phyloP scores from a whole-genome alignment of 1,140 invertebrate genomes.

The Saxidomus purpurata region DNA sequence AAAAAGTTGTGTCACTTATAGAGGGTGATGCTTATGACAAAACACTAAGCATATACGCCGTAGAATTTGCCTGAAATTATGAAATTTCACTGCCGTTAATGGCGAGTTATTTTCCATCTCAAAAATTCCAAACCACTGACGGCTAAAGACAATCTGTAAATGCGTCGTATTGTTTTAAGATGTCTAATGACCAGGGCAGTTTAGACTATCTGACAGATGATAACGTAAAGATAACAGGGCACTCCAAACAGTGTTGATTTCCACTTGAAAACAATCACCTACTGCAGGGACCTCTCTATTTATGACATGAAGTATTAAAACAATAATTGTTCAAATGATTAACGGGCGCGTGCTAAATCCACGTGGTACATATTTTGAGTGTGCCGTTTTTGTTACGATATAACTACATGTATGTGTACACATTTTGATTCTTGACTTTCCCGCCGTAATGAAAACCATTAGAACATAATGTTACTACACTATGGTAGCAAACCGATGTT shows the following conservation, averaged over 20 bases:
- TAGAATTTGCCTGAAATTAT: slow-evolving; percentile 5
- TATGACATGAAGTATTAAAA: slow-evolving; percentile 37
- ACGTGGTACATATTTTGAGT: background rate
- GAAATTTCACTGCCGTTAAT: slow-evolving; percentile 2
- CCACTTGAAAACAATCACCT: slow-evolving; percentile 41
- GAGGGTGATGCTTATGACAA: slow-evolving; percentile 26
- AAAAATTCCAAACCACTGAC: background rate
- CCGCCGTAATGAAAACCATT: too few species aligned
- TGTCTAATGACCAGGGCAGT: background rate
- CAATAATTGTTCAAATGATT: slow-evolving; percentile 1
- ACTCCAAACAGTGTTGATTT: slow-evolving; percentile 45
- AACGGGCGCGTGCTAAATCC: background rate
- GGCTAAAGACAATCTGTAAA: background rate
- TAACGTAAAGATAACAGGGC: slow-evolving; percentile 15
- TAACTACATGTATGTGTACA: background rate
- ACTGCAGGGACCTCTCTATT: background rate
- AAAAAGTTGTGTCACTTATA: too few species aligned
- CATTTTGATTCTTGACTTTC: too few species aligned
- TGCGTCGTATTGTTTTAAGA: background rate
- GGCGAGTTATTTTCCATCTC: slow-evolving; percentile 4
- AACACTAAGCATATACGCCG: background rate
- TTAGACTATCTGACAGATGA: slow-evolving; percentile 21
- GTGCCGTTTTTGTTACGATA: background rate
- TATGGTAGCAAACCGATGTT: too few species aligned
- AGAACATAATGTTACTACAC: too few species aligned